phyloP scores from a whole-genome alignment of 2,797 vertebrate genomes.

The Hemitrygon akajei region DNA sequence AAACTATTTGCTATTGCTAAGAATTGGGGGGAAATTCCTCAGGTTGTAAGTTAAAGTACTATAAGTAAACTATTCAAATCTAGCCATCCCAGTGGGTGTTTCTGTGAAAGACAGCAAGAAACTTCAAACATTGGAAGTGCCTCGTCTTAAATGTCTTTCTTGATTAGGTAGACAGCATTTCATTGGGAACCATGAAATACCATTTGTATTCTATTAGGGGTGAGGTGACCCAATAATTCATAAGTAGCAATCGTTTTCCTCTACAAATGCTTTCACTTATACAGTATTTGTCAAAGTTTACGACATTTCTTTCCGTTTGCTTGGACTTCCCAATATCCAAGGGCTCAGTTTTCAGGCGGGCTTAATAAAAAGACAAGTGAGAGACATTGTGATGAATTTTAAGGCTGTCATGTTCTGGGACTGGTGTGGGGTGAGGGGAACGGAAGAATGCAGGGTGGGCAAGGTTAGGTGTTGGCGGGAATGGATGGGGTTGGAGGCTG shows the following conservation, averaged over 20 bases:
- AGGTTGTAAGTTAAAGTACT: not conserved
- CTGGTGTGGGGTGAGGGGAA: too few relatives aligned
- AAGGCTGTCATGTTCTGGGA: too few relatives aligned
- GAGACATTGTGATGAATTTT: too few relatives aligned
- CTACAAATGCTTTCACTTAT: conserved; percentile 1
- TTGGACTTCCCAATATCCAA: not conserved
- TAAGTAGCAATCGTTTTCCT: not conserved
- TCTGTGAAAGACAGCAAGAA: not conserved
- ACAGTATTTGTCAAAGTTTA: conserved; percentile 5
- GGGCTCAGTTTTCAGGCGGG: not conserved
- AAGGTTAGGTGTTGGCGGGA: too few relatives aligned
- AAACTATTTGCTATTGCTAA: not conserved
- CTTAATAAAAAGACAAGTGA: not conserved
- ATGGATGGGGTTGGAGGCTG: too few relatives aligned
- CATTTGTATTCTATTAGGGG: conserved; percentile 24
- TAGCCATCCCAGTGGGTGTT: not conserved
- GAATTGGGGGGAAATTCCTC: not conserved
- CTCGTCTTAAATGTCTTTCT: conserved; percentile 11
- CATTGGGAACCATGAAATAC: not conserved
- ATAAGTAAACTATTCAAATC: not conserved
- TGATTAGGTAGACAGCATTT: not conserved
- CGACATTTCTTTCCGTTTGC: not conserved
- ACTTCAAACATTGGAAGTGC: conserved; percentile 14
- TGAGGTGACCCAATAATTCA: conserved; percentile 11
- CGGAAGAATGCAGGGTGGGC: too few relatives aligned